Conservation (phyloP, 2,888 invertebrate genomes). For the Torymus aiolomorphi region DNA sequence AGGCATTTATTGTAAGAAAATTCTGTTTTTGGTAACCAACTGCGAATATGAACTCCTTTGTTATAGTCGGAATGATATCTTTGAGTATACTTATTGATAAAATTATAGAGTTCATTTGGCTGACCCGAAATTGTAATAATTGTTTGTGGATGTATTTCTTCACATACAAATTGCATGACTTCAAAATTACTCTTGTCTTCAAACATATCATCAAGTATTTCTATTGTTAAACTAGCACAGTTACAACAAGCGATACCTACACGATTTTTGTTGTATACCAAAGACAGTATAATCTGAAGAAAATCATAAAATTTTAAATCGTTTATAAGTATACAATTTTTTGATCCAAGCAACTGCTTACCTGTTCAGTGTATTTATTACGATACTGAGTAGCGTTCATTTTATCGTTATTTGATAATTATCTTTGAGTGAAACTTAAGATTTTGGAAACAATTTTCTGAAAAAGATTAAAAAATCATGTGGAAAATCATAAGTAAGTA, state of each 20-base stretch:
- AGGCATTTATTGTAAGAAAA: conserved; percentile 19
- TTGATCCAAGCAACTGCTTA: too few species aligned
- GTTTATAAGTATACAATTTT: too few species aligned
- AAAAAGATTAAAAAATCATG: too few species aligned
- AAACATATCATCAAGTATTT: conserved; percentile 9
- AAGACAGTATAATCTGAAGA: conserved; percentile 31
- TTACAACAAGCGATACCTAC: conserved; percentile 16
- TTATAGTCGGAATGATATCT: neutral
- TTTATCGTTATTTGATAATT: too few species aligned
- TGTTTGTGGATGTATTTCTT: conserved; percentile 9
- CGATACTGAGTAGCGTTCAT: too few species aligned
- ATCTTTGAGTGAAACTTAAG: too few species aligned
- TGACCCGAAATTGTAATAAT: conserved; percentile 23
- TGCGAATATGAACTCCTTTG: neutral
- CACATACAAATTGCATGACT: conserved; percentile 1
- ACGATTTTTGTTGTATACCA: conserved; percentile 7
- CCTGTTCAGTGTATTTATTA: too few species aligned
- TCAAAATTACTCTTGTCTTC: conserved; percentile 13
- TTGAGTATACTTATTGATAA: neutral
- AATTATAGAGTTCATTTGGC: conserved; percentile 6
- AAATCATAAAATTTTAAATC: too few species aligned
- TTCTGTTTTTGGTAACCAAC: conserved; percentile 24
- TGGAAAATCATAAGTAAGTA: too few species aligned
- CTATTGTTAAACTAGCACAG: neutral
- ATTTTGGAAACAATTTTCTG: too few species aligned